Conservation (phyloP, 2,113 vertebrate genomes). For the Porphyrio hochstetteri region DNA sequence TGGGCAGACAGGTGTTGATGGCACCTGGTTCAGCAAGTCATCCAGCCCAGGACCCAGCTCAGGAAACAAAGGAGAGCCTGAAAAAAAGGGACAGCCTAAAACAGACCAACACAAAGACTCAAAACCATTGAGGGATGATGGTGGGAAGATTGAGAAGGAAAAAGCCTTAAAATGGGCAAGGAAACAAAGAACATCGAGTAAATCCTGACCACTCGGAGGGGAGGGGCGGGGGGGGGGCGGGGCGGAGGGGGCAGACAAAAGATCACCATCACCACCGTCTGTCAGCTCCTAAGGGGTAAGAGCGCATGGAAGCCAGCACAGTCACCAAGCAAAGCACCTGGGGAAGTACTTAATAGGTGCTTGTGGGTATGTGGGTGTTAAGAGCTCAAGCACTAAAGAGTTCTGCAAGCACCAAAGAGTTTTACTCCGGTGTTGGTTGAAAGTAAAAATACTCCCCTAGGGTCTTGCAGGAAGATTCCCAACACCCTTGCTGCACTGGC, state of each 20-base stretch:
- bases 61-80: conserved; percentile 8
- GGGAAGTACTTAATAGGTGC: not conserved
- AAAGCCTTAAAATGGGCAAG: not conserved
- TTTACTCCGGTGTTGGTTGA: not conserved
- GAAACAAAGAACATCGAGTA: conserved; percentile 1
- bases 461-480: not conserved
- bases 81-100: not conserved
- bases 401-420: not conserved
- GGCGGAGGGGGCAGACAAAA: not conserved
- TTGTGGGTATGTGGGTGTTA: not conserved
- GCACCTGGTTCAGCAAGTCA: conserved; percentile 7
- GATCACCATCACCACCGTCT: not conserved
- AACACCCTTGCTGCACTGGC: not conserved
- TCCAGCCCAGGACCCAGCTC: not conserved
- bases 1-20: not conserved
- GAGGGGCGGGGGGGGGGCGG: too few species aligned
- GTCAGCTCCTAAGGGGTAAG: not conserved
- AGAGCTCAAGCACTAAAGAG: not conserved
- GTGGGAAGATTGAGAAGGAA: not conserved
- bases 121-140: not conserved
- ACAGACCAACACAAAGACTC: not conserved
- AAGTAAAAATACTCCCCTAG: not conserved
- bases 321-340: not conserved
- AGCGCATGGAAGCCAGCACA: not conserved
- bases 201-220: not conserved